Percentiles rank a stretch among this genome's conserved stretches.
phyloP scores from a whole-genome alignment of 2,888 invertebrate species.

The Leucania comma region DNA sequence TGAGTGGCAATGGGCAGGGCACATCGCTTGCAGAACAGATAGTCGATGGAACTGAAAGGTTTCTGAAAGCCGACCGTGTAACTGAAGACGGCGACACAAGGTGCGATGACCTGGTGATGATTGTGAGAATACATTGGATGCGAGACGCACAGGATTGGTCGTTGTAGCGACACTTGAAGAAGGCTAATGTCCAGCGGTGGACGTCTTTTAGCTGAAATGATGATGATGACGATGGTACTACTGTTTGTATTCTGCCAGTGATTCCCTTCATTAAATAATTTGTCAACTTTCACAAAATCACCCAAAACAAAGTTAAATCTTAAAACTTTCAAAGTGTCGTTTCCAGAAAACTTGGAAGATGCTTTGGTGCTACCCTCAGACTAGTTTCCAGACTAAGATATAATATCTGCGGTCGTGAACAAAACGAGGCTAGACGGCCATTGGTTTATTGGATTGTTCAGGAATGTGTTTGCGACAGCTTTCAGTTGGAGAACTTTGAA shows the following conservation, averaged over 20 bases:
- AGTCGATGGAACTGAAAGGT: too few species aligned
- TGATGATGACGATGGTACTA: background rate
- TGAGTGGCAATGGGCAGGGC: too few species aligned
- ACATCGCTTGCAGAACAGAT: too few species aligned
- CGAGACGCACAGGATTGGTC: too few species aligned
- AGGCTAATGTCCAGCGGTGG: too few species aligned
- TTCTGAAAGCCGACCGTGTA: too few species aligned
- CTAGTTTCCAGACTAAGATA: slow-evolving; percentile 44
- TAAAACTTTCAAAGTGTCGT: slow-evolving; percentile 6
- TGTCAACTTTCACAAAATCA: slow-evolving; percentile 8
- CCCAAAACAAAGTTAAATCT: slow-evolving; percentile 22
- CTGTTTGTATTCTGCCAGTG: background rate
- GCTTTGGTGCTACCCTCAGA: slow-evolving; percentile 23
- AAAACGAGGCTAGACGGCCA: slow-evolving; percentile 44
- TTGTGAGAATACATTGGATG: too few species aligned
- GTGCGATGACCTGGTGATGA: too few species aligned
- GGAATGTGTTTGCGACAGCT: slow-evolving; percentile 53
- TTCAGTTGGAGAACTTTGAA: slow-evolving; percentile 45
- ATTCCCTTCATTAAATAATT: slow-evolving; percentile 6
- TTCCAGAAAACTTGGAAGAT: slow-evolving; percentile 36
- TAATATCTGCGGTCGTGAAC: slow-evolving; percentile 41
- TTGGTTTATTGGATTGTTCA: slow-evolving; percentile 56
- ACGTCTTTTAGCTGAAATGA: too few species aligned
- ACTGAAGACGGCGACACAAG: too few species aligned
- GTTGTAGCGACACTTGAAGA: too few species aligned